Percentiles rank a stretch among this genome's conserved stretches.
phyloP scores from a whole-genome alignment of 2,888 invertebrate species.

The Dermolepida albohirtum region DNA sequence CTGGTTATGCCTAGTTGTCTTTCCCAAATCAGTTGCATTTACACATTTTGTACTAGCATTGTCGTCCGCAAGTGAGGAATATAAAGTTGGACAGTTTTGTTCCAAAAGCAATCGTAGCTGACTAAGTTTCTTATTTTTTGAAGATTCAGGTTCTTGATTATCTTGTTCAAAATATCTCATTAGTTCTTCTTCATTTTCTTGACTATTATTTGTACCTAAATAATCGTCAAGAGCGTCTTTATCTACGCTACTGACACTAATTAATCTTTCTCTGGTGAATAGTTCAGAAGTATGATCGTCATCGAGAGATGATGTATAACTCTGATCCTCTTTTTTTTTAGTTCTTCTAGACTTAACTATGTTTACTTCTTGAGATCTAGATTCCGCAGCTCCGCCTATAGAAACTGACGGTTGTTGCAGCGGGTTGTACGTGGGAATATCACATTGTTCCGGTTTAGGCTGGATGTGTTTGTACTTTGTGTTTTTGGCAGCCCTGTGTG shows the following conservation, averaged over 20 bases:
- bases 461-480: slow-evolving; percentile 68
- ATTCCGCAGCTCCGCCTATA: slow-evolving; percentile 53
- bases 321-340: slow-evolving; percentile 46
- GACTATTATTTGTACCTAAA: slow-evolving; percentile 79
- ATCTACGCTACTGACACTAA: slow-evolving; percentile 81
- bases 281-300: slow-evolving; percentile 47
- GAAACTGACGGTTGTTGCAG: slow-evolving; percentile 46
- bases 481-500: slow-evolving; percentile 48
- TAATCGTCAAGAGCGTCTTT: slow-evolving; percentile 87
- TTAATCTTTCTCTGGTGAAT: slow-evolving; percentile 72
- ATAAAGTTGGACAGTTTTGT: slow-evolving; percentile 39
- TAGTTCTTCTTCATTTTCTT: slow-evolving; percentile 86
- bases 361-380: slow-evolving; percentile 60
- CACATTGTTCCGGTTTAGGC: slow-evolving; percentile 65
- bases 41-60: slow-evolving; percentile 24
- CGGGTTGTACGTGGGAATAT: slow-evolving; percentile 63
- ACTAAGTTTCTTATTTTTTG: slow-evolving; percentile 70
- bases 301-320: slow-evolving; percentile 34
- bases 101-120: slow-evolving; percentile 77
- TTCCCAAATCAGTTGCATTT: slow-evolving; percentile 10
- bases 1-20: slow-evolving; percentile 10
- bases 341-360: slow-evolving; percentile 49
- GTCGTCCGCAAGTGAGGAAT: slow-evolving; percentile 7
- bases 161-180: slow-evolving; percentile 83
- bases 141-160: slow-evolving; percentile 49